A percentile compares a stretch with the other conserved stretches of the same genome.
These are phyloP conservation scores for Muntiacus muntjak DNA, from an alignment of 2,113 vertebrate species.

Conservation along the genomic window DNA sequence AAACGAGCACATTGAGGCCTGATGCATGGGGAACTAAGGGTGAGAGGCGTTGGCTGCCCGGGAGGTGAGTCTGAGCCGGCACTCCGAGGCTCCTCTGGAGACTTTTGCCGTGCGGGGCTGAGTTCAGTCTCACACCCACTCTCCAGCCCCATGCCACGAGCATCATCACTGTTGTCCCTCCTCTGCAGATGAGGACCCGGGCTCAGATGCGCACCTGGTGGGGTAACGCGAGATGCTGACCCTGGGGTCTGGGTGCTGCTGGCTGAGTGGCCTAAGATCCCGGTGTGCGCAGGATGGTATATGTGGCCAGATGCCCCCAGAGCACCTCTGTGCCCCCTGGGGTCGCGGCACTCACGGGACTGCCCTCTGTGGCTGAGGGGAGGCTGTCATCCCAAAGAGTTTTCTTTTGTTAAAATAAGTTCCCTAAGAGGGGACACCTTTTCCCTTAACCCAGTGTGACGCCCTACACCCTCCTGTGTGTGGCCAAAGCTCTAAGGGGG, in stretches of 20 bases:
- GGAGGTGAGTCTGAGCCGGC: not conserved
- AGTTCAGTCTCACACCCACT: not conserved
- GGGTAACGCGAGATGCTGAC: too few species aligned
- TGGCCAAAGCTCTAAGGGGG: not conserved
- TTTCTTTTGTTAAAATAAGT: not conserved
- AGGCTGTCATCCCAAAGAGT: not conserved
- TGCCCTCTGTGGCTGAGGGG: not conserved
- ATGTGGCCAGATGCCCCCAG: not conserved
- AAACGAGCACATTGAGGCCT: not conserved
- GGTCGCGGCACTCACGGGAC: accelerated
- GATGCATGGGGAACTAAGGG: too few species aligned
- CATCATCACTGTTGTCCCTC: accelerated
- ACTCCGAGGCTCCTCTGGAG: not conserved
- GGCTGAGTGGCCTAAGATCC: not conserved
- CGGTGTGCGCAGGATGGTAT: accelerated
- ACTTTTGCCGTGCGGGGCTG: accelerated
- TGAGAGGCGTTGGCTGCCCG: accelerated
- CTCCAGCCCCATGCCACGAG: not conserved
- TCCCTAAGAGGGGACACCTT: not conserved
- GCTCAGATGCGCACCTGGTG: not conserved
- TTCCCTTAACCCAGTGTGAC: not conserved
- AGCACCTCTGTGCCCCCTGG: not conserved
- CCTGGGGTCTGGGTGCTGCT: not conserved
- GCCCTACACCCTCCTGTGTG: not conserved
- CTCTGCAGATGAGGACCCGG: not conserved